Base-by-base conservation (phyloP, 2,888 invertebrate genomes). In the Caenorhabditis wallacei region DNA sequence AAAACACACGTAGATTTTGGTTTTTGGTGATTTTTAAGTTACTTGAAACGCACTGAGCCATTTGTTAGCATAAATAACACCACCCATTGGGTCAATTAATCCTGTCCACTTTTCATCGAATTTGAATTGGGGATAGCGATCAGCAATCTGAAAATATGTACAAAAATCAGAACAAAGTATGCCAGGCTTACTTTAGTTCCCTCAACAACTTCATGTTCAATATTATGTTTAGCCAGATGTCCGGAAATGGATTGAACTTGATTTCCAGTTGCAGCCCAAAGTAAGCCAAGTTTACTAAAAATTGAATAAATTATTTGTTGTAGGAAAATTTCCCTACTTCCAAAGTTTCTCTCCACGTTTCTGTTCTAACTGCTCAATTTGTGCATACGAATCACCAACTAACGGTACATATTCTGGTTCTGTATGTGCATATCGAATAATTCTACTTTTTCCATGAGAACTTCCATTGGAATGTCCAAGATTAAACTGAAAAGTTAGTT, bases 401-500 rank as follows among this genome's bases (percentile, higher is more conserved):
- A 88, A 46, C 4, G 86, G 86, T 30, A 90, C 70, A 75, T 89
- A 90, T n/a, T 85, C 79, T 0, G 79, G 64, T 1, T 90, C 80
- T 7, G 82, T 84, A 71, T 91, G 91, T 0, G 89, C 89, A 54
- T 87, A 88, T 20, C 91, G 87, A 57, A 88, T 91, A 63, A 91
- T 91, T 30, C 91, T 71, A 30, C 89, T 89, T n/a, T 83, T 86
- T 30, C 91, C 91, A 71, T 91, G 91, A 5, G 91, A 91, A 64
- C 89, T 88, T 35, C 91, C 91, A 37, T 85, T 81, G 0, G 54
- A 63, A 68, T 90, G 90, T 18, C 87, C 87, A 11, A 84, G 75
- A n/a, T 75, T 18, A 30, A 85, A 90, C 89, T 89, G 63, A 70
- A 85, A 63, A 30, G 46, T 30, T 16, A 7, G 37, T 16, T 61